Percentiles rank a stretch among this genome's conserved stretches.
Evolutionary conservation across 2,797 vertebrate genomes (phyloP).

Genomic region (Moxostoma hubbsi): DNA sequence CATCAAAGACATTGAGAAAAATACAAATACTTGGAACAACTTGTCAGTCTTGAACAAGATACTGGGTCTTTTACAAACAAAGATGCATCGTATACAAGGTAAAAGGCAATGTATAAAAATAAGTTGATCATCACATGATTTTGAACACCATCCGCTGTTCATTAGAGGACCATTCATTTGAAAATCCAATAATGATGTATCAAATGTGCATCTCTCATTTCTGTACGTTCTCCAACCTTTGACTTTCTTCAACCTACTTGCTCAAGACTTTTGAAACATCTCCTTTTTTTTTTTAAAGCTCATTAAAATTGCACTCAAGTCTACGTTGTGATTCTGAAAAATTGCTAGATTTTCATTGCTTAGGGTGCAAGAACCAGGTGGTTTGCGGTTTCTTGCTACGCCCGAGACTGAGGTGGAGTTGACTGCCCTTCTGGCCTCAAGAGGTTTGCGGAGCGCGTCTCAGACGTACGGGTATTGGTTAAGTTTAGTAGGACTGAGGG

Average conservation of each 20-base stretch:
- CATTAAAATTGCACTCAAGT: constrained; percentile 97
- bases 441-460: constrained; percentile 70
- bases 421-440: constrained; percentile 61
- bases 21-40: constrained; percentile 89
- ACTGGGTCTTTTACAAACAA: constrained; percentile 98
- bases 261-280: constrained; percentile 66
- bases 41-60: constrained; percentile 91
- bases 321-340: constrained; percentile 91
- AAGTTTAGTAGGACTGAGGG: constrained; percentile 96
- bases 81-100: constrained; percentile 97
- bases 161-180: constrained; percentile 91
- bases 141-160: constrained; percentile 81
- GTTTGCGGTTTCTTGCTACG: constrained; percentile 65
- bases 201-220: constrained; percentile 92
- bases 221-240: constrained; percentile 69
- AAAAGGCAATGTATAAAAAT: constrained; percentile 99
- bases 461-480: constrained; percentile 98
- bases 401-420: constrained; percentile 3
- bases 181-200: constrained; percentile 98
- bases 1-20: constrained; percentile 88
- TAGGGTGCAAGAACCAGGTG: constrained; percentile 89
- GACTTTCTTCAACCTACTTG: constrained; percentile 64
- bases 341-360: constrained; percentile 94
- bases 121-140: constrained; percentile 88
- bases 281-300: constrained; percentile 84